Evolutionary conservation across 2,888 invertebrate species (phyloP), one percentile per base, ranked within the genome.

Genomic region (Noctua janthe): DNA sequence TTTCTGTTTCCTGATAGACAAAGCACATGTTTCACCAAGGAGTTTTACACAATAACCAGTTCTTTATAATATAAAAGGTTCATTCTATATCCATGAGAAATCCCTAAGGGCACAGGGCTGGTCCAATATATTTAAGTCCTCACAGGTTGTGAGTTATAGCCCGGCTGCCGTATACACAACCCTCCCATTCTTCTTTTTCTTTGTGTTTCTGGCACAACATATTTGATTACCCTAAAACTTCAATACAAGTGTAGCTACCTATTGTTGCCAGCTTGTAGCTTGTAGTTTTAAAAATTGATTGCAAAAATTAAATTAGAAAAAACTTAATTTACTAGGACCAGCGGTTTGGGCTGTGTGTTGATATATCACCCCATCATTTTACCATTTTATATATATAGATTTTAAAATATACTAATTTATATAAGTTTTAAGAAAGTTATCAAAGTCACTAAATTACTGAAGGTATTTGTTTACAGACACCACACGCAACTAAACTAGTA

Each of bases 401-500:
- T 71, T 15, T 35, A 1, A 29, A 56, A 73, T 35, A n/a, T n/a
- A 1, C n/a, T 13, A 17, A 17, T 56, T 23, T 47, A 11, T 56
- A 43, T 43, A 8, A 0, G 29, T 56, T 10, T 23, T 11, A 23
- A 11, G n/a, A 23, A 56, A 23, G 3, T 39, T n/a, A 23, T 47
- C 23, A 17, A 10, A 23, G 23, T 17, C 56, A 15, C n/a, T 3
- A 47, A 64, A 13, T 23, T 1, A 3, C 6, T 47, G n/a, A 15
- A 64, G 3, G 13, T n/a, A 8, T 83, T n/a, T 72, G 3, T 35
- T 94, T 95, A 70, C 91, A 97, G 97, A 94, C 95, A 49, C 91
- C 92, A 0, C 94, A 95, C 91, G 94, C 92, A n/a, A 91, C 96
- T 76, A 97, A 96, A 88, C 91, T 97, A 51, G 93, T 97, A 0